Evolutionary conservation across 1,140 invertebrate species (phyloP).

Genomic region (Gonatopus flavifemur): DNA sequence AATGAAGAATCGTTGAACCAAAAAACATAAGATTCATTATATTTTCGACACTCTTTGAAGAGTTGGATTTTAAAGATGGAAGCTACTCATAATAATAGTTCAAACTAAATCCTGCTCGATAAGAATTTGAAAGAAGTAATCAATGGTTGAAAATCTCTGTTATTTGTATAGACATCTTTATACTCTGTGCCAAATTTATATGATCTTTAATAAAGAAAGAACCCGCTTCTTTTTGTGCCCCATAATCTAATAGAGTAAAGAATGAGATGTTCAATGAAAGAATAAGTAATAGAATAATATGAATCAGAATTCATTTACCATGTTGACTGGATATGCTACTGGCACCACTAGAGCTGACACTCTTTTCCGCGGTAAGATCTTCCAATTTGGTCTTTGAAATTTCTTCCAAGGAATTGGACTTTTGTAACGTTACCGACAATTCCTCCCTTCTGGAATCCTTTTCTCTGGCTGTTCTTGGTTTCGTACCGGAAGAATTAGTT

Average conservation of each 20-base stretch:
- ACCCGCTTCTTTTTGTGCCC: too few relatives aligned
- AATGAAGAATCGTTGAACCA: neutral
- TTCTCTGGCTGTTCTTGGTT: slow-evolving; percentile 48
- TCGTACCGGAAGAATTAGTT: slow-evolving; percentile 42
- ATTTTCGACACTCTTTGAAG: too few relatives aligned
- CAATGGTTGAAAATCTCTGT: too few relatives aligned
- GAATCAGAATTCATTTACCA: slow-evolving; percentile 31
- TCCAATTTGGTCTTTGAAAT: slow-evolving; percentile 70
- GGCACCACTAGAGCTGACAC: slow-evolving; percentile 43
- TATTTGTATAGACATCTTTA: too few relatives aligned
- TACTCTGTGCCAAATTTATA: too few relatives aligned
- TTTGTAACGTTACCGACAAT: slow-evolving; percentile 59
- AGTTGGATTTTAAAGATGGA: too few relatives aligned
- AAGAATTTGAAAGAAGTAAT: too few relatives aligned
- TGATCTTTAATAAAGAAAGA: too few relatives aligned
- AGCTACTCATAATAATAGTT: neutral
- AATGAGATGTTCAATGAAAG: neutral
- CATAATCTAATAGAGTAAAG: too few relatives aligned
- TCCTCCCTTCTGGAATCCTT: slow-evolving; percentile 54
- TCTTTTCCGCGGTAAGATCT: slow-evolving; percentile 62
- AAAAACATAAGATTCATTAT: slow-evolving; percentile 3
- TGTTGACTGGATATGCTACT: slow-evolving; percentile 51
- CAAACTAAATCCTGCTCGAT: neutral
- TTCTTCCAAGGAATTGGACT: slow-evolving; percentile 71
- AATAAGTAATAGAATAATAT: slow-evolving; percentile 4